Conservation (phyloP, 1,140 invertebrate genomes). For the Marisa cornuarietis region DNA sequence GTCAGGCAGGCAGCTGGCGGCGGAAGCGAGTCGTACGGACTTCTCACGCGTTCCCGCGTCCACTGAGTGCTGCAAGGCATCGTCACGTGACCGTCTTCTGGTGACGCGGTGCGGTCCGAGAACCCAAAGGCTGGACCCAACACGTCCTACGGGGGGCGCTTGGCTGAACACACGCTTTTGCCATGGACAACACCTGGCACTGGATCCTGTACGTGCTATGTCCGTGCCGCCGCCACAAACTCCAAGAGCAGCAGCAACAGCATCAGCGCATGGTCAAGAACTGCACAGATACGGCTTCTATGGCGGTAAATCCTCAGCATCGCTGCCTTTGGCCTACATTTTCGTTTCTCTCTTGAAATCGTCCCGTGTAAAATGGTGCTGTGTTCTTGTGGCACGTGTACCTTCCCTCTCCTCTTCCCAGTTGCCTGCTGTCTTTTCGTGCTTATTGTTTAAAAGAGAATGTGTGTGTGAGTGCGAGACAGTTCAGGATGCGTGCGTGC, state of each 20-base stretch:
- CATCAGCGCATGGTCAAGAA: not conserved
- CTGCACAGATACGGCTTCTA: not conserved
- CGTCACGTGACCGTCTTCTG: too few species aligned
- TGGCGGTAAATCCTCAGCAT: not conserved
- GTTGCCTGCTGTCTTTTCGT: not conserved
- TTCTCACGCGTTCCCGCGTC: too few species aligned
- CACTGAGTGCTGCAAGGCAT: too few species aligned
- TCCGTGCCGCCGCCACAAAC: constrained; percentile 18
- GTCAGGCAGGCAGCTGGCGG: too few species aligned
- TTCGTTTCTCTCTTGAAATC: not conserved
- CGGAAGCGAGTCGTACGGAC: too few species aligned
- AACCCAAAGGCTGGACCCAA: too few species aligned
- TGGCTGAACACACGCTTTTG: not conserved
- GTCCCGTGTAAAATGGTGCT: too few species aligned
- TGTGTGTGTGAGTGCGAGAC: too few species aligned
- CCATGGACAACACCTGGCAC: constrained; percentile 15
- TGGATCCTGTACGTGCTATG: constrained; percentile 16
- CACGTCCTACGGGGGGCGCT: too few species aligned
- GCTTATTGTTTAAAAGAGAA: not conserved
- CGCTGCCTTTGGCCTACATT: not conserved
- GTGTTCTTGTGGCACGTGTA: too few species aligned
- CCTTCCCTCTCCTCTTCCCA: not conserved
- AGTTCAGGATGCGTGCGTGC: not conserved
- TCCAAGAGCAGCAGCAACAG: not conserved
- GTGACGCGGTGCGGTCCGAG: too few species aligned